Conservation (phyloP, 1,140 invertebrate species). For the Telenomus remus region DNA sequence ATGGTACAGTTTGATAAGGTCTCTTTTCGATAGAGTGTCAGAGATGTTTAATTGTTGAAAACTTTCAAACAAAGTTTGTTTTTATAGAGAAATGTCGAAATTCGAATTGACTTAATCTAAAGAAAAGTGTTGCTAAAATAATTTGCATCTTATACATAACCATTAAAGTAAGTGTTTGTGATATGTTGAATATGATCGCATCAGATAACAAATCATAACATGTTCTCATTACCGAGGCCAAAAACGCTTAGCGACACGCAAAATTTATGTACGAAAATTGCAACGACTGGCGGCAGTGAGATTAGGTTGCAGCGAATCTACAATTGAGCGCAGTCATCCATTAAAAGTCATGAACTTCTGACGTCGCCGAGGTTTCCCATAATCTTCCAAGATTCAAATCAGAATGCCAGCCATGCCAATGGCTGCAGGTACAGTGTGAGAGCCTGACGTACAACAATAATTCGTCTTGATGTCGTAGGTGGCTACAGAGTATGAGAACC, state of each 20-base stretch:
- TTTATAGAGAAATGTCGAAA: no score
- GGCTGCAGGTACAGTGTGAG: slow-evolving; percentile 68
- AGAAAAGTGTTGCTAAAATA: no score
- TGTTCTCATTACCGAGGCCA: neutral
- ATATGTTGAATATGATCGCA: neutral
- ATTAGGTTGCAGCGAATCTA: slow-evolving; percentile 71
- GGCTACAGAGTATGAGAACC: slow-evolving; percentile 68
- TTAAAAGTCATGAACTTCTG: slow-evolving; percentile 63
- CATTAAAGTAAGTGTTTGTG: neutral
- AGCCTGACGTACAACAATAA: slow-evolving; percentile 69
- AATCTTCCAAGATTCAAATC: slow-evolving; percentile 62
- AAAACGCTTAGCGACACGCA: slow-evolving; percentile 9
- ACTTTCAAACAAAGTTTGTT: no score
- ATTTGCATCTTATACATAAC: no score
- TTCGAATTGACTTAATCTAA: no score
- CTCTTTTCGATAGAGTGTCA: no score
- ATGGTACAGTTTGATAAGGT: neutral
- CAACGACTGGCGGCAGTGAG: slow-evolving; percentile 50
- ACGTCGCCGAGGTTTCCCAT: slow-evolving; percentile 61
- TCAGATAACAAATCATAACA: neutral
- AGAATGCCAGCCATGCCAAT: slow-evolving; percentile 60
- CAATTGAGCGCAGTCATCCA: slow-evolving; percentile 65
- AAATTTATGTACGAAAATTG: slow-evolving; percentile 50
- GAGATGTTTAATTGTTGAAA: no score
- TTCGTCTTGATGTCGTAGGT: slow-evolving; percentile 72